phyloP scores from a whole-genome alignment of 35 echinoderm and acorn worm genomes.

The Lytechinus pictus region DNA sequence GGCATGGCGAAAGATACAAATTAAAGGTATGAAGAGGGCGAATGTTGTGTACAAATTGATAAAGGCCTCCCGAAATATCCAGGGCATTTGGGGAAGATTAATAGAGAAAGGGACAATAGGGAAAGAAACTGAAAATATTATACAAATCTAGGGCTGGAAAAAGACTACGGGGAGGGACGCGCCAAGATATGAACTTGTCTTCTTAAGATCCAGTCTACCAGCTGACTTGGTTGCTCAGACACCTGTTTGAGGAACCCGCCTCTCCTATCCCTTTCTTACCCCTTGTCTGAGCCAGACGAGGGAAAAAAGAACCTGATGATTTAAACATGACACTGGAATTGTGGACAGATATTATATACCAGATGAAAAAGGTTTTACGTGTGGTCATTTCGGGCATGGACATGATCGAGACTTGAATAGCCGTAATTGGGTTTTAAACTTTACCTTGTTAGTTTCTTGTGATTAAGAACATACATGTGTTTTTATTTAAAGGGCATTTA shows the following conservation, averaged over 20 bases:
- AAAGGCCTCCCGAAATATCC: no score
- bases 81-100: no score
- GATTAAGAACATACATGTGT: no score
- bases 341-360: not conserved
- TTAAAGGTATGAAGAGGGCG: no score
- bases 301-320: not conserved
- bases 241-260: slow-evolving; percentile 6
- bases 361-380: not conserved
- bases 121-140: not conserved
- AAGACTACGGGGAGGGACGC: not conserved
- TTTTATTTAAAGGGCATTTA: not conserved
- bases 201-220: not conserved
- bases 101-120: not conserved
- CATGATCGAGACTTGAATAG: not conserved
- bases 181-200: not conserved
- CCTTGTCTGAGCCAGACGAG: not conserved
- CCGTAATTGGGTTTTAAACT: not conserved
- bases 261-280: not conserved
- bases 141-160: not conserved
- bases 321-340: slow-evolving; percentile 30
- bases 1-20: no score
- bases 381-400: not conserved
- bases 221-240: slow-evolving; percentile 15
- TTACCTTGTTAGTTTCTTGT: no score
- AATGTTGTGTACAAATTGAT: no score